Conservation (phyloP, 2,113 vertebrate species). For the Petaurus breviceps region DNA sequence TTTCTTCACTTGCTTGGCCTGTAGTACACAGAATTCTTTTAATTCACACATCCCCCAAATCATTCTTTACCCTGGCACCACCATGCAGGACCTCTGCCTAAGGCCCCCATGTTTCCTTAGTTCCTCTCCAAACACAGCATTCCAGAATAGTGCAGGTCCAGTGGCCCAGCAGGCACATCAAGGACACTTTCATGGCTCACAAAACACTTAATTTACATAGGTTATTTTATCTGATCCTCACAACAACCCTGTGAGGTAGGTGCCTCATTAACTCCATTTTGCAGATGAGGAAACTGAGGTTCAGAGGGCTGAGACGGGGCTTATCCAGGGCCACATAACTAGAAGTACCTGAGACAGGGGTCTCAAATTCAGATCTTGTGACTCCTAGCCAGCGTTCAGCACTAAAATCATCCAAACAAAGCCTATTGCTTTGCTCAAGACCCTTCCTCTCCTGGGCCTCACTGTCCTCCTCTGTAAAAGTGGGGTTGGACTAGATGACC, state of each 20-base stretch:
- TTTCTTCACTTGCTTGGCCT: background rate
- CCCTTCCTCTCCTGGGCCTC: background rate
- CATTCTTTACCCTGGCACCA: background rate
- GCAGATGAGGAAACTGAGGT: background rate
- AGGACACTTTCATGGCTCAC: background rate
- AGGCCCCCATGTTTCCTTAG: background rate
- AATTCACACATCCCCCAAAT: background rate
- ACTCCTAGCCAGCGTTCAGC: background rate
- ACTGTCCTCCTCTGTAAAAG: background rate
- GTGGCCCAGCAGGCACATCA: background rate
- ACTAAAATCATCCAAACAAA: background rate
- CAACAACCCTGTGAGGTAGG: background rate
- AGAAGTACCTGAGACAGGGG: background rate
- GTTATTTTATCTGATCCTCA: background rate
- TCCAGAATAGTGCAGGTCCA: background rate
- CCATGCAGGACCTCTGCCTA: background rate
- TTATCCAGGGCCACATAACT: background rate
- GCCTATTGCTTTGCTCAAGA: background rate
- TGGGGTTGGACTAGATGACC: background rate
- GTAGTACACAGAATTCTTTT: background rate
- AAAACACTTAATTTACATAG: background rate
- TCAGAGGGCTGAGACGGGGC: background rate
- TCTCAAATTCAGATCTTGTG: background rate
- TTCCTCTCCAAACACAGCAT: background rate
- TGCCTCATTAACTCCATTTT: background rate